phyloP scores from a whole-genome alignment of 2,113 vertebrate genomes.

The Solea senegalensis region DNA sequence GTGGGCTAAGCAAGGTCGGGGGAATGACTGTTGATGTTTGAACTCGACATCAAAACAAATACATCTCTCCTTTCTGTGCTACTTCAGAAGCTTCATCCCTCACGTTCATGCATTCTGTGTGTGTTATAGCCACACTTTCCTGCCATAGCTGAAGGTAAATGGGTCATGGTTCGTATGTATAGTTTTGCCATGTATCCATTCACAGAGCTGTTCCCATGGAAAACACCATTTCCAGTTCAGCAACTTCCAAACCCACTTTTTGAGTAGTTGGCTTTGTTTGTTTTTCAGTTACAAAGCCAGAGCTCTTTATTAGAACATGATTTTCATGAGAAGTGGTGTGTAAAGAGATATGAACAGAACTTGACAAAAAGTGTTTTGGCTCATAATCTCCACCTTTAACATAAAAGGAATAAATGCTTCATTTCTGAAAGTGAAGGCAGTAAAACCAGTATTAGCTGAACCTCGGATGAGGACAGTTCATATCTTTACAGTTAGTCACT shows the following conservation, averaged over 20 bases:
- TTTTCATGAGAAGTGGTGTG: too few species aligned
- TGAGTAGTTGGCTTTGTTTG: not conserved
- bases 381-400: too few species aligned
- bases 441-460: conserved; percentile 1
- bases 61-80: not conserved
- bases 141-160: too few species aligned
- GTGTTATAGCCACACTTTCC: too few species aligned
- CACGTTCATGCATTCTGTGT: not conserved
- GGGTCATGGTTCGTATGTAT: too few species aligned
- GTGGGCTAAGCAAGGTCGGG: not conserved
- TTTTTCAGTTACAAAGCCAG: not conserved
- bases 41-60: not conserved
- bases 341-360: too few species aligned
- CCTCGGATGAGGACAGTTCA: not conserved
- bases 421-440: not conserved
- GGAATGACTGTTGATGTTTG: not conserved
- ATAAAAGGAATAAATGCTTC: not conserved
- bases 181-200: too few species aligned
- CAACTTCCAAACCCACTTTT: not conserved
- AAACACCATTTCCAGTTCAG: not conserved
- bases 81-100: not conserved
- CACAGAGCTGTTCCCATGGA: not conserved
- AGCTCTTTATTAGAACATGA: too few species aligned
- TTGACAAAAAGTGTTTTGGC: not conserved
- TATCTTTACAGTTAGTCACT: conserved; percentile 1